A percentile compares a stretch with the other conserved stretches of the same genome.
Conservation (phyloP, 2,113 vertebrate genomes). For the Rhinichthys klamathensis region DNA sequence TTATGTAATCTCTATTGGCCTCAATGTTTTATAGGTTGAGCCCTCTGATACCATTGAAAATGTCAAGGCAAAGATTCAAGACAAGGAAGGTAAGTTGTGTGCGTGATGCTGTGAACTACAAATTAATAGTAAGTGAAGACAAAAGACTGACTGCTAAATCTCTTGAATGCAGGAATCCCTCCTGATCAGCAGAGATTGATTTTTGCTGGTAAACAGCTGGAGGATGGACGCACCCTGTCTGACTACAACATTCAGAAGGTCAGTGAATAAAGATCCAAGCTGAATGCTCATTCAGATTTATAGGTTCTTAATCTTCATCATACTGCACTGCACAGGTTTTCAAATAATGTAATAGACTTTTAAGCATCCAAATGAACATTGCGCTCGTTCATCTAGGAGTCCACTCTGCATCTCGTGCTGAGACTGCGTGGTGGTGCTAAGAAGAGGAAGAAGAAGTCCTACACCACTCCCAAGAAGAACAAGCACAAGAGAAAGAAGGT, state of each 20-base stretch:
- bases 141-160: neutral
- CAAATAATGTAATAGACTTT: neutral
- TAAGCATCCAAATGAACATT: neutral
- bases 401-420: constrained; percentile 95
- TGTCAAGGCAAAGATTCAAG: constrained; percentile 44
- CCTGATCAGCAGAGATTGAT: constrained; percentile 43
- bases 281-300: neutral
- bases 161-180: constrained; percentile 27
- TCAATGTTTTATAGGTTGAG: constrained; percentile 81
- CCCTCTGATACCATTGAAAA: constrained; percentile 84
- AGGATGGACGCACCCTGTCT: constrained; percentile 82
- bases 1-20: neutral
- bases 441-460: constrained; percentile 99
- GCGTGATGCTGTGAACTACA: neutral
- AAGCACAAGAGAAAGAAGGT: constrained; percentile 99
- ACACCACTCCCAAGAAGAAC: constrained; percentile 99
- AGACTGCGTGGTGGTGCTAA: constrained; percentile 97
- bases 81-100: constrained; percentile 26
- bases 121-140: too few species aligned
- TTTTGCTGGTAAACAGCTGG: constrained; percentile 95
- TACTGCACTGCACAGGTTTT: neutral
- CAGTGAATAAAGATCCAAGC: constrained; percentile 38
- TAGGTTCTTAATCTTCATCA: neutral
- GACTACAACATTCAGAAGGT: constrained; percentile 98
- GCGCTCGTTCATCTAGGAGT: constrained; percentile 80